Base-by-base conservation (phyloP, 2,888 invertebrate species). In the Odontomyia ornata region DNA sequence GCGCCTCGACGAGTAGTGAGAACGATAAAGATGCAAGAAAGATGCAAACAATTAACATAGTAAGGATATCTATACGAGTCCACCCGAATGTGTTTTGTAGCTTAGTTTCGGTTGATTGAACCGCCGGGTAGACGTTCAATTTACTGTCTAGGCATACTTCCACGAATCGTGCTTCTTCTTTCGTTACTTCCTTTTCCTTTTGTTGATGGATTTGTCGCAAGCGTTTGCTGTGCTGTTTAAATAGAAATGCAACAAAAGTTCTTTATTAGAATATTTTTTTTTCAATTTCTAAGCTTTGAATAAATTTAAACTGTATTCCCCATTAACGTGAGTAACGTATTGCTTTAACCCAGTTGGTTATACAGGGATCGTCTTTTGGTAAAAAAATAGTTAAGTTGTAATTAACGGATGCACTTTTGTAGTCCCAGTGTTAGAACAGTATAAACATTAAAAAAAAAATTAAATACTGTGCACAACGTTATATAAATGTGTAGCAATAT, bases 51-150 rank as follows among this genome's bases (percentile, higher is more conserved):
- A 93, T 91, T 60, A 96, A 87, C 88, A 94, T 92, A 57, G 93
- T 93, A 7, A 96, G 89, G n/a, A 96, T 93, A 82, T 96, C 95
- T 73, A 96, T 93, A 80, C 96, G 90, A 1, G 95, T 94, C 96
- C 96, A 96, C 9, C 96, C 96, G 82, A 97, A 97, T 0, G 96
- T 97, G 85, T 96, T 96, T 79, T 93, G 92, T 77, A 96, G 88
- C 80, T 89, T 89, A 47, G 88, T 87, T 81, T 93, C 93, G 3
- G 85, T 90, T 81, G 84, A 89, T 82, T 84, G 67, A 47, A 52
- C 27, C 46, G 28, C 13, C 23, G 57, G 11, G 7, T 13, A 15
- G 13, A 60, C 60, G 1, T n/a, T 21, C 1, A 4, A 23, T 71
- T 77, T 47, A 9, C 69, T 75, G 27, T 76, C 73, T 1, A 67